These are phyloP conservation scores for Cyanocitta stelleri DNA, from an alignment of 2,113 vertebrate species.

Conservation along the genomic window DNA sequence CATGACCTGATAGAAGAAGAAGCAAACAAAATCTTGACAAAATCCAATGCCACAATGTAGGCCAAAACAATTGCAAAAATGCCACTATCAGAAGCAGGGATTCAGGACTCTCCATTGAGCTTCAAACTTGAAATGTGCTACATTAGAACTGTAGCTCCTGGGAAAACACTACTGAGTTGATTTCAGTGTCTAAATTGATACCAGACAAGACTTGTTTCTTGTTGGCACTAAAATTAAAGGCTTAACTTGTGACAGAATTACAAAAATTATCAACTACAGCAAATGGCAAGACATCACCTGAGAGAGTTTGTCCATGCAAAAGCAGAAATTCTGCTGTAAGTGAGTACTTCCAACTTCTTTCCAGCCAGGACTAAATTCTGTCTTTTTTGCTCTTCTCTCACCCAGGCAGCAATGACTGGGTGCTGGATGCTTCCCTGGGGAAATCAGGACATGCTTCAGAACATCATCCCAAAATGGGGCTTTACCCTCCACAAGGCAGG, in stretches of 20 bases:
- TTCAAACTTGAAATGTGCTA: background rate
- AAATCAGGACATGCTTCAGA: background rate
- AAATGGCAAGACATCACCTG: background rate
- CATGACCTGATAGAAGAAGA: background rate
- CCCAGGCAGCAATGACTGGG: background rate
- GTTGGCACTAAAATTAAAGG: background rate
- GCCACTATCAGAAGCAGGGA: background rate
- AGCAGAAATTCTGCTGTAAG: background rate
- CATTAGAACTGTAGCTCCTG: background rate
- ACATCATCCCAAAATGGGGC: background rate
- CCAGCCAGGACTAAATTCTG: background rate
- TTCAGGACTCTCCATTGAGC: background rate
- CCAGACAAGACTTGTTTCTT: background rate
- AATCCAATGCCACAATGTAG: background rate
- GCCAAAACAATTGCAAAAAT: background rate
- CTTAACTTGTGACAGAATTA: background rate
- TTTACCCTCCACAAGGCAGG: background rate
- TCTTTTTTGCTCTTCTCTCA: background rate
- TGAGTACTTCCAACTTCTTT: background rate
- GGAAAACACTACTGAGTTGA: background rate
- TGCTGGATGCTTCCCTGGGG: background rate
- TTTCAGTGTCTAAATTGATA: background rate
- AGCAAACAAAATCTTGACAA: background rate
- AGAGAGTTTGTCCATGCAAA: background rate
- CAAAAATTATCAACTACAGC: background rate